Evolutionary conservation across 1,140 invertebrate genomes (phyloP), one percentile per base, ranked within the genome.

Genomic region (Neodiprion fabricii): DNA sequence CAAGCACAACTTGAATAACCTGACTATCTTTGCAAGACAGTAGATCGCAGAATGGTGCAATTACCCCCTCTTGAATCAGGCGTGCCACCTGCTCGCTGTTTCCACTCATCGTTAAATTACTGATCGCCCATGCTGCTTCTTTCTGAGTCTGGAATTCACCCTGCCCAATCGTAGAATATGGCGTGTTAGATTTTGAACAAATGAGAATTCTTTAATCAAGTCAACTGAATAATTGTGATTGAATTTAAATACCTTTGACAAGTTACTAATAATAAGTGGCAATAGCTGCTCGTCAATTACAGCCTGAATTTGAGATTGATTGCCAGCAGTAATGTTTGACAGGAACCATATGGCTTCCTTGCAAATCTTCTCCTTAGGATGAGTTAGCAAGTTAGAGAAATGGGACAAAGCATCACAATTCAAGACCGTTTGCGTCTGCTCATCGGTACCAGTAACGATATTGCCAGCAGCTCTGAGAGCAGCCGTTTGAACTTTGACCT

Each of bases 131-230:
- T 0, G 98, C 97, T 14, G 98, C 98, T 90, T 99, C 98, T 88
- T 99, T 99, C 86, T 99, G 98, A 7, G 97, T 99, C 90, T 99
- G 97, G 89, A 99, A 99, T 89, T 99, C 98, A 73, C 97, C 97
- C 91, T 97, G 78, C 47, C 84, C 84, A 80, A 82, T 75, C 14
- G 68, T 67, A 53, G 69, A 61, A 71, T 72, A 48, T 17, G 69
- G 9, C 71, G 50, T 67, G 49, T 69, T 65, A 74, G 23, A 72
- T 28, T 68, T 74, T 21, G 17, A 21, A 21, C 17, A 21, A 21
- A 21, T 21, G 17, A 21, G 17, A 21, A 21, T 21, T 11, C 4
- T 5, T 40, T 3, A 40, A 40, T 40, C 1, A 40, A 40, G 28
- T 40, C 28, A 40, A 17, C 53, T 14, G 9, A 61, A 3, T 7